phyloP scores from a whole-genome alignment of 2,113 vertebrate species.

The Hirundichthys speculiger region DNA sequence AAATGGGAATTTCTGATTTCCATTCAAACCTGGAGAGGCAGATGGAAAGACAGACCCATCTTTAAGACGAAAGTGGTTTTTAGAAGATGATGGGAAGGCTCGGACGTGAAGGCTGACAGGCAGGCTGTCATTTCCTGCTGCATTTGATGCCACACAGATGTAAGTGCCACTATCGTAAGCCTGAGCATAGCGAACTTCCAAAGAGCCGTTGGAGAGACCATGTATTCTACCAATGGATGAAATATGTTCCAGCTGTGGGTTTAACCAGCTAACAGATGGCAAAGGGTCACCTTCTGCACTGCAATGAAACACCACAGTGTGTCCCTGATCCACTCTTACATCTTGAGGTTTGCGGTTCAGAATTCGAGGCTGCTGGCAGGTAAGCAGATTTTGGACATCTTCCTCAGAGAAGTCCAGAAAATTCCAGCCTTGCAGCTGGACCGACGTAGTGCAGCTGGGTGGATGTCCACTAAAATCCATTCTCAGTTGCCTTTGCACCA shows the following conservation, averaged over 20 bases:
- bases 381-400: slow-evolving; percentile 80
- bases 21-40: slow-evolving; percentile 41
- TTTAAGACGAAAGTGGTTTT: slow-evolving; percentile 61
- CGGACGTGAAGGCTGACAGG: slow-evolving; percentile 79
- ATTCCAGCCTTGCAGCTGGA: slow-evolving; percentile 70
- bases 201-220: slow-evolving; percentile 80
- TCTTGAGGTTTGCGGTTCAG: slow-evolving; percentile 68
- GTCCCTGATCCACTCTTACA: slow-evolving; percentile 81
- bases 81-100: slow-evolving; percentile 58
- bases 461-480: slow-evolving; percentile 76
- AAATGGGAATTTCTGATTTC: slow-evolving; percentile 61
- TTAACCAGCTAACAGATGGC: slow-evolving; percentile 83
- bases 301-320: slow-evolving; percentile 81
- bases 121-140: slow-evolving; percentile 84
- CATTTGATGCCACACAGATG: slow-evolving; percentile 85
- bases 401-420: slow-evolving; percentile 80
- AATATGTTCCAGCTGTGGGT: slow-evolving; percentile 74
- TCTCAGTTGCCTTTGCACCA: slow-evolving; percentile 68
- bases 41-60: slow-evolving; percentile 67
- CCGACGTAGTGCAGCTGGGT: slow-evolving; percentile 79
- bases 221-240: slow-evolving; percentile 76
- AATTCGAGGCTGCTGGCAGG: slow-evolving; percentile 82
- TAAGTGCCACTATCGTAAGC: slow-evolving; percentile 84
- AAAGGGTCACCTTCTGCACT: slow-evolving; percentile 83
- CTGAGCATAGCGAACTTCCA: slow-evolving; percentile 86